Base-by-base conservation (phyloP, 2,888 invertebrate genomes). In the Ferdinandea cuprea region DNA sequence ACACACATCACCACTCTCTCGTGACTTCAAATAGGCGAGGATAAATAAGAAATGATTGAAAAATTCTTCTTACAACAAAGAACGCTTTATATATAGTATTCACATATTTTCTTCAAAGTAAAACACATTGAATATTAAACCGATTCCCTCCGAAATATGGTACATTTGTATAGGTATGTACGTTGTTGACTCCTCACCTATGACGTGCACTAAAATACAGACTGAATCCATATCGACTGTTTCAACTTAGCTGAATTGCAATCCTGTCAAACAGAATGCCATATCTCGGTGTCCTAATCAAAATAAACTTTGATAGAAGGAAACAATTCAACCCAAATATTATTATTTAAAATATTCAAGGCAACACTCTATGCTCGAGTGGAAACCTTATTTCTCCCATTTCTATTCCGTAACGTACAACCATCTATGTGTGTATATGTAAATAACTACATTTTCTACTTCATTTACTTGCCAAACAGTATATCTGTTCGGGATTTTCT, bases 261-360 rank as follows among this genome's bases (percentile, higher is more conserved):
- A 68, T 54, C 17, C 52, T 13, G 13, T 25, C 68, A 66, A 25
- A 30, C 42, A 30, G 52, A 40, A 30, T n/a, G 11, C 52, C 42
- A 37, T 42, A 56, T 54, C 52, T 17, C 40, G 17, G 35, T n/a
- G n/a, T 19, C 32, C 6, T 52, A 42, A 46, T 52, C 52, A 40
- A 25, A 42, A 30, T 30, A 21, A 54, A 54, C 42, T 42, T n/a
- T 3, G 4, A n/a, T 19, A 44, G 19, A 19, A 17, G 11, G 28
- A 48, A 58, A 48, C 48, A 69, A 48, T 69, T 69, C 58, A 42
- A 37, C 58, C 37, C 28, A 59, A 69, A 59, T 69, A 69, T 69
- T 59, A 50, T 69, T 59, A 50, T 37, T 59, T 58, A 19, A 69
- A 69, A 69, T 69, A 69, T 69, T 69, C 69, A 59, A 59, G 48